Percentiles rank a stretch among this genome's conserved stretches.
These are phyloP conservation scores for Sphaerophoria taeniata DNA, from an alignment of 2,888 invertebrate species.

Conservation along the genomic window DNA sequence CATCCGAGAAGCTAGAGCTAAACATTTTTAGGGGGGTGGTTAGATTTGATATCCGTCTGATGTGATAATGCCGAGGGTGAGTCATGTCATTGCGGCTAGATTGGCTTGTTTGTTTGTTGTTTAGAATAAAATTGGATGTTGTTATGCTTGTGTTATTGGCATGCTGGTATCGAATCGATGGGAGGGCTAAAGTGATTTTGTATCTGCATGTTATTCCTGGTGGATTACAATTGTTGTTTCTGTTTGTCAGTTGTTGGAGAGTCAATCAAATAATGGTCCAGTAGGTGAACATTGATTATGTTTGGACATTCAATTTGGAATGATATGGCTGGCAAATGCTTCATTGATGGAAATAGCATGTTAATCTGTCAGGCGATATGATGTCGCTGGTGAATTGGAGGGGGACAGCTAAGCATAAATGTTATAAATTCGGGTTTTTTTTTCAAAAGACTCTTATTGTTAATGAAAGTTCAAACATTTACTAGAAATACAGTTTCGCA, in stretches of 20 bases:
- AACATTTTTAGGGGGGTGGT: conserved; percentile 23
- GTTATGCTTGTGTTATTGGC: not conserved
- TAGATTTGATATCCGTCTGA: not conserved
- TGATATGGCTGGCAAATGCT: not conserved
- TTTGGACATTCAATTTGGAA: conserved; percentile 61
- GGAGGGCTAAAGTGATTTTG: not conserved
- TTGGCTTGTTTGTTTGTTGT: conserved; percentile 67
- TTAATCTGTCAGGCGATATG: conserved; percentile 57
- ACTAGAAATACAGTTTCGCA: too few species aligned
- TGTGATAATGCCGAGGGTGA: conserved; percentile 42
- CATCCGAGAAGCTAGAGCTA: conserved; percentile 14
- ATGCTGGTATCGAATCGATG: not conserved
- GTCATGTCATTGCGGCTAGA: conserved; percentile 64
- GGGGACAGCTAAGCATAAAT: not conserved
- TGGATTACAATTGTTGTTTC: conserved; percentile 66
- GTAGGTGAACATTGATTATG: conserved; percentile 64
- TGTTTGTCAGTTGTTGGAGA: conserved; percentile 53
- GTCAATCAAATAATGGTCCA: conserved; percentile 59
- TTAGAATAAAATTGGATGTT: conserved; percentile 55
- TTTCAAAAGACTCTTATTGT: too few species aligned
- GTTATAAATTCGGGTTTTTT: not conserved
- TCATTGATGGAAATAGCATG: conserved; percentile 53
- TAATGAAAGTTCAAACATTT: too few species aligned
- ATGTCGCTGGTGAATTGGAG: not conserved
- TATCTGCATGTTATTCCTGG: conserved; percentile 46